phyloP scores from a whole-genome alignment of 2,888 invertebrate genomes.

The Eupithecia insigniata region DNA sequence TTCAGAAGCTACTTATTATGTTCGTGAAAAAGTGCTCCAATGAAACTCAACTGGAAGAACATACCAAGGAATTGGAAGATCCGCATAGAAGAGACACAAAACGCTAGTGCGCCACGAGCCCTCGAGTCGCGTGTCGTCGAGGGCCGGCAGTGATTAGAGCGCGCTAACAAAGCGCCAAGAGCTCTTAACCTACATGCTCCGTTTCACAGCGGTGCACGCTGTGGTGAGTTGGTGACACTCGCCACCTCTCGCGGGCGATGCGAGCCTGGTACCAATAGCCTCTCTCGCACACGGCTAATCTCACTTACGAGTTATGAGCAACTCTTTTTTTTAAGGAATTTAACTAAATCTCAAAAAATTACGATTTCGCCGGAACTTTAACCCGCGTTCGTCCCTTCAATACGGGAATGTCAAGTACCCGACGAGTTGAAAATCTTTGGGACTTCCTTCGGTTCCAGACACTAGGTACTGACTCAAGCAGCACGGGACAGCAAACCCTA shows the following conservation, averaged over 20 bases:
- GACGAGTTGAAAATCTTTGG: no score
- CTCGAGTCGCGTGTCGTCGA: constrained; percentile 74
- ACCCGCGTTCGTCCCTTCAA: no score
- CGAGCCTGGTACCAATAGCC: constrained; percentile 61
- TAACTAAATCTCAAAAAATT: no score
- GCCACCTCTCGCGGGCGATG: constrained; percentile 60
- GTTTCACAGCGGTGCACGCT: constrained; percentile 71
- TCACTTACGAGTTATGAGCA: constrained; percentile 51
- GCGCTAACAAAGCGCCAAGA: constrained; percentile 81
- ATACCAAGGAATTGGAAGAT: constrained; percentile 56
- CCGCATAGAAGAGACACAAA: constrained; percentile 74
- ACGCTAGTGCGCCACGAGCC: constrained; percentile 77
- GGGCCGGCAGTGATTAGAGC: constrained; percentile 82
- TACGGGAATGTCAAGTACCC: no score
- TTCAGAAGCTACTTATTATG: not conserved
- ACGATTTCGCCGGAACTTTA: no score
- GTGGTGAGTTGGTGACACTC: constrained; percentile 72
- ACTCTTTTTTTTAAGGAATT: constrained; percentile 31
- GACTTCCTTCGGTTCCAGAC: no score
- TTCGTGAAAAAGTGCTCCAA: not conserved
- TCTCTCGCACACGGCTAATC: constrained; percentile 67
- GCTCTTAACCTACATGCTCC: constrained; percentile 83
- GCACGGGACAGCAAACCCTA: not conserved
- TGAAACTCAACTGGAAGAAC: constrained; percentile 31
- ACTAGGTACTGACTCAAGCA: no score